These are phyloP conservation scores for Platyrinchus mystaceus DNA, from an alignment of 2,797 vertebrate species.

Conservation along the genomic window DNA sequence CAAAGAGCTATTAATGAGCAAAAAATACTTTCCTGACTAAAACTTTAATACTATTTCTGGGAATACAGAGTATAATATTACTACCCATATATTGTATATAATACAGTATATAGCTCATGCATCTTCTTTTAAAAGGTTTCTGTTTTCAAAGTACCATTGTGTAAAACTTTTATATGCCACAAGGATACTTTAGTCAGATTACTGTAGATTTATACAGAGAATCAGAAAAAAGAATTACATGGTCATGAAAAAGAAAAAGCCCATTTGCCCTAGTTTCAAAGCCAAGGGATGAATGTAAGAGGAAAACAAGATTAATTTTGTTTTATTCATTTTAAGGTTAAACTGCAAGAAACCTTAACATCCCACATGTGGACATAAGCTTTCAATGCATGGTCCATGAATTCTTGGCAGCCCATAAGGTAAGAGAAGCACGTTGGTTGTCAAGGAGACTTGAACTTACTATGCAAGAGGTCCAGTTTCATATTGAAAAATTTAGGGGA, in stretches of 20 bases:
- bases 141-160: not conserved
- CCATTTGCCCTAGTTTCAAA: not conserved
- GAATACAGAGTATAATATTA: constrained; percentile 13
- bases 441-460: constrained; percentile 13
- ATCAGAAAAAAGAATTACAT: not conserved
- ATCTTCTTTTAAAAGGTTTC: not conserved
- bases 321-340: constrained; percentile 7
- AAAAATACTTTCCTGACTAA: constrained; percentile 33
- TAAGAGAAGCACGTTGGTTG: not conserved
- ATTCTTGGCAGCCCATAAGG: not conserved
- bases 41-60: constrained; percentile 55
- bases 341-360: not conserved
- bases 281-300: not conserved
- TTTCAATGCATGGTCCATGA: not conserved
- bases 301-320: not conserved
- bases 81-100: not conserved
- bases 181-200: not conserved
- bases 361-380: not conserved
- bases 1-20: constrained; percentile 52
- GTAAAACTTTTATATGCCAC: not conserved
- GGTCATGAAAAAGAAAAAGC: not conserved
- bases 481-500: constrained; percentile 16
- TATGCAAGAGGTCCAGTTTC: not conserved
- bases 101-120: not conserved
- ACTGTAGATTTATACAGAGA: not conserved